Conservation (phyloP, 1,140 invertebrate species). For the Bombus ignitus region DNA sequence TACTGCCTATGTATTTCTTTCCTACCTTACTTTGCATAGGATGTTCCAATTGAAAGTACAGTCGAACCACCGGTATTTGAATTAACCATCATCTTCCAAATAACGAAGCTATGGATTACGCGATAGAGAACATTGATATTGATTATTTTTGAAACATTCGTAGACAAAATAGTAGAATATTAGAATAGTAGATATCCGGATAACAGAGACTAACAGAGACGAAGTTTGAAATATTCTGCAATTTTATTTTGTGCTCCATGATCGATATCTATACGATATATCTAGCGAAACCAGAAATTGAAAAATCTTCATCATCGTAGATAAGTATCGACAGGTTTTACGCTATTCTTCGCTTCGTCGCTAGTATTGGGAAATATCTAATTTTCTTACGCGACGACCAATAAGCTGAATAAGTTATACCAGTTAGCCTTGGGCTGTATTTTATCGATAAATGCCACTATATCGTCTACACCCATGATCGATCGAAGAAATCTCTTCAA, state of each 20-base stretch:
- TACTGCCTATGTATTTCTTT: not conserved
- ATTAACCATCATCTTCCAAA: no score
- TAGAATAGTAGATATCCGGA: not conserved
- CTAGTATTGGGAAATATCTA: not conserved
- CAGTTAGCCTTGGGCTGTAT: constrained; percentile 33
- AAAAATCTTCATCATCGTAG: not conserved
- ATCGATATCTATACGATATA: not conserved
- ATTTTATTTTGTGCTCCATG: no score
- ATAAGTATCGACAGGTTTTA: not conserved
- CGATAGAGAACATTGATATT: no score
- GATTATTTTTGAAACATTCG: no score
- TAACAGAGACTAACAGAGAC: not conserved
- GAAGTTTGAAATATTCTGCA: no score
- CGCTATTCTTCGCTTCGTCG: not conserved
- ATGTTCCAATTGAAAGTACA: not conserved
- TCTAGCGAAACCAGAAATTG: not conserved
- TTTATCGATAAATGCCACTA: not conserved
- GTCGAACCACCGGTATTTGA: no score
- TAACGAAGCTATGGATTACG: no score
- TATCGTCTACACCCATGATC: not conserved
- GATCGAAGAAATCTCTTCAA: not conserved
- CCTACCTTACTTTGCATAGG: not conserved
- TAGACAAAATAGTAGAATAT: no score
- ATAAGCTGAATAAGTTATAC: not conserved
- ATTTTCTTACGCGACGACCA: not conserved